A percentile compares a stretch with the other conserved stretches of the same genome.
These are phyloP conservation scores for Myotis daubentonii DNA, from an alignment of 2,797 vertebrate genomes.

Conservation along the genomic window DNA sequence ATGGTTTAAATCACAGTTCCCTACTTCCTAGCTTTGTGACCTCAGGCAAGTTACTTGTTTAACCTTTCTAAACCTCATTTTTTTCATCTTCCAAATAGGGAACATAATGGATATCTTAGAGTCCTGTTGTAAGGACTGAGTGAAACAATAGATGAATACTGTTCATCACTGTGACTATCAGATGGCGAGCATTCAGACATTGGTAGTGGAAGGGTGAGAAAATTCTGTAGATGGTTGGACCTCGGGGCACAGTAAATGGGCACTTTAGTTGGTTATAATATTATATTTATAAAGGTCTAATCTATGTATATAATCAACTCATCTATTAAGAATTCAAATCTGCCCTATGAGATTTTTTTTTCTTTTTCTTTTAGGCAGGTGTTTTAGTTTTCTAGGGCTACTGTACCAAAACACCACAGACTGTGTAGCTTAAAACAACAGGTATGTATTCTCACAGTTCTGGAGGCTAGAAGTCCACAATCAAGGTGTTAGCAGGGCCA, in stretches of 20 bases:
- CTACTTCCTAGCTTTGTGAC: constrained; percentile 31
- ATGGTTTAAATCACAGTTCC: constrained; percentile 46
- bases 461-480: background rate
- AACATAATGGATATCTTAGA: background rate
- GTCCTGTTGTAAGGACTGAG: background rate
- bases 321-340: background rate
- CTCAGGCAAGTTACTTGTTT: constrained; percentile 12
- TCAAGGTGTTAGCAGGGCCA: background rate
- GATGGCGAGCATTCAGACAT: background rate
- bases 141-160: background rate
- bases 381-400: background rate
- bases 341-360: background rate
- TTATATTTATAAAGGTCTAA: background rate
- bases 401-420: background rate
- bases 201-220: background rate
- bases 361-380: background rate
- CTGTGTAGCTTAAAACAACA: background rate
- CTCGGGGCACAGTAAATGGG: background rate
- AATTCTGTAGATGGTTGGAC: background rate
- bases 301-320: background rate
- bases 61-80: background rate
- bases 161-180: background rate
- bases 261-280: background rate
- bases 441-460: background rate
- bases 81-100: background rate